Evolutionary conservation across 2,888 invertebrate species (phyloP).

Genomic region (Cordilura impudica): DNA sequence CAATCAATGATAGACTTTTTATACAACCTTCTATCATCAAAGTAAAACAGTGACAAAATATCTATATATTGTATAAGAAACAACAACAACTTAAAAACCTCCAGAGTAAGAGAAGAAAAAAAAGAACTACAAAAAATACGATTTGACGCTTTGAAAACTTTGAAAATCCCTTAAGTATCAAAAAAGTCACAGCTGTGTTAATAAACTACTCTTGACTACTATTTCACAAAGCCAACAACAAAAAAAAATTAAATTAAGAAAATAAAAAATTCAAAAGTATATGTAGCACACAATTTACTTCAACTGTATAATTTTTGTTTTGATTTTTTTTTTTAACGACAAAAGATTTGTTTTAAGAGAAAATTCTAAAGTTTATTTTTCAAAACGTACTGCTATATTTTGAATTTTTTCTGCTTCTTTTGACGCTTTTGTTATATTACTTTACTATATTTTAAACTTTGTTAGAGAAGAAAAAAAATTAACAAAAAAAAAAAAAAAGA

Average conservation of each 20-base stretch:
- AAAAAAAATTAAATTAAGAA: not conserved
- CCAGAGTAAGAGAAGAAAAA: constrained; percentile 19
- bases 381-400: constrained; percentile 55
- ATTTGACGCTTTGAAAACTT: constrained; percentile 62
- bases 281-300: constrained; percentile 53
- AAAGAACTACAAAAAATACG: constrained; percentile 36
- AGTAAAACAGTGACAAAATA: constrained; percentile 15
- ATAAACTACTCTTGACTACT: constrained; percentile 61
- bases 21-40: constrained; percentile 52
- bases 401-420: constrained; percentile 27
- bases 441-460: constrained; percentile 57
- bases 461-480: constrained; percentile 29
- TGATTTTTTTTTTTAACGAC: not conserved
- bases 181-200: constrained; percentile 63
- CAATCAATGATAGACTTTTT: constrained; percentile 60
- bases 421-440: constrained; percentile 57
- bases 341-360: constrained; percentile 22
- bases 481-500: not conserved
- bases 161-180: constrained; percentile 74
- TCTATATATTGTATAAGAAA: not conserved
- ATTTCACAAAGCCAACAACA: constrained; percentile 46
- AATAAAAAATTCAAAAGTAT: not conserved
- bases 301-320: constrained; percentile 37
- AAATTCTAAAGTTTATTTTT: constrained; percentile 47
- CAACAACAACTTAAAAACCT: constrained; percentile 21